Evolutionary conservation across 92 coral and sea anemone genomes (phyloP).

Genomic region (Chrysogorgia sp.): DNA sequence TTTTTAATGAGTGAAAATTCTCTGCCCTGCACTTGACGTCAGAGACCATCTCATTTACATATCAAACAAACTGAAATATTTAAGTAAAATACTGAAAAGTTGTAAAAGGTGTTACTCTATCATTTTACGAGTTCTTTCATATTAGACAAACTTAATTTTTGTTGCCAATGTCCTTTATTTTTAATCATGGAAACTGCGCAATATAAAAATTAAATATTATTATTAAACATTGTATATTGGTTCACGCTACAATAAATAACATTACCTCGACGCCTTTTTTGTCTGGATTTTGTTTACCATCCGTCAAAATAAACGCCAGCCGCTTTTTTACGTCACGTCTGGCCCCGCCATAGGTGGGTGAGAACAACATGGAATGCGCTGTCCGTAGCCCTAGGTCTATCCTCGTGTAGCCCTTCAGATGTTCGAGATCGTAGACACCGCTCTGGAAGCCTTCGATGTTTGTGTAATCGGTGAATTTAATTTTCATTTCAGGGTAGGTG

Average conservation of each 20-base stretch:
- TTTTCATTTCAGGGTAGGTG: constrained; percentile 60
- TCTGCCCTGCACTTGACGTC: too few relatives aligned
- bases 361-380: constrained; percentile 67
- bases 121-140: too few relatives aligned
- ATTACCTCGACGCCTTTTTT: not conserved
- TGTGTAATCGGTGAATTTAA: constrained; percentile 51
- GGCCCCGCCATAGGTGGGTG: constrained; percentile 63
- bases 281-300: constrained; percentile 76
- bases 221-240: too few relatives aligned
- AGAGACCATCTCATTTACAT: too few relatives aligned
- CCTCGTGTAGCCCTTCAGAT: constrained; percentile 48
- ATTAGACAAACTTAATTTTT: too few relatives aligned
- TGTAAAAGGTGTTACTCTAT: too few relatives aligned
- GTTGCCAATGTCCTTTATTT: too few relatives aligned
- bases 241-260: not conserved
- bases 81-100: too few relatives aligned
- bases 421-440: constrained; percentile 51
- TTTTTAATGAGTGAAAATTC: too few relatives aligned
- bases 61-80: too few relatives aligned
- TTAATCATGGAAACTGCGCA: too few relatives aligned
- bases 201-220: too few relatives aligned
- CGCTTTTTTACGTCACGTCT: constrained; percentile 69
- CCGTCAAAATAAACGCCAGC: constrained; percentile 79
- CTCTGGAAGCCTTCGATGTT: constrained; percentile 44
- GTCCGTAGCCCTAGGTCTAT: constrained; percentile 71